Conservation (phyloP, 2,113 vertebrate genomes). For the Panthera leo region DNA sequence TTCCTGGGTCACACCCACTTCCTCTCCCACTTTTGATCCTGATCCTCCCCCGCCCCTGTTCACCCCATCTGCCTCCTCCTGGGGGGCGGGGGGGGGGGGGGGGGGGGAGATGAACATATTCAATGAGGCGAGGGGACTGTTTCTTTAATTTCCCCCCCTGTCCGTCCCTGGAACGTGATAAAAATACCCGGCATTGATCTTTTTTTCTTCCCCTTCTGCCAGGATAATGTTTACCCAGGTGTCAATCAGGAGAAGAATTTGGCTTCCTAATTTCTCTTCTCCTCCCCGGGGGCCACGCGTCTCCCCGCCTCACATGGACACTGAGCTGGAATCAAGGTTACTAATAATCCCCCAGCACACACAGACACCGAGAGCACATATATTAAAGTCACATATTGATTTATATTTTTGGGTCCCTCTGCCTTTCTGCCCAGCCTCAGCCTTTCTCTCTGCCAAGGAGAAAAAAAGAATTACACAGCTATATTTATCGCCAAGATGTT, state of each 20-base stretch:
- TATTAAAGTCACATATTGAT: constrained; percentile 83
- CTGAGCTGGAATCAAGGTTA: constrained; percentile 79
- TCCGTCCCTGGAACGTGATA: constrained; percentile 74
- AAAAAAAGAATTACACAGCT: constrained; percentile 76
- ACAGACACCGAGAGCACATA: constrained; percentile 76
- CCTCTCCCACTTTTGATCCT: rapidly evolving
- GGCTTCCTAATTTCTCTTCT: constrained; percentile 80
- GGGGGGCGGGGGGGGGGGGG: background rate
- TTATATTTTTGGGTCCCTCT: constrained; percentile 78
- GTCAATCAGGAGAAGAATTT: constrained; percentile 82
- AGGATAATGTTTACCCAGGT: constrained; percentile 80
- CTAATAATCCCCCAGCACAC: constrained; percentile 79
- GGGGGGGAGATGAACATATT: background rate
- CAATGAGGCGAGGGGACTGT: constrained; percentile 8
- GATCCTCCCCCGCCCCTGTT: background rate
- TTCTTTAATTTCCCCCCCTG: constrained; percentile 60
- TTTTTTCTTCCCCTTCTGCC: constrained; percentile 70
- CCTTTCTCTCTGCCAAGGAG: constrained; percentile 77
- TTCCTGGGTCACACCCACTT: background rate
- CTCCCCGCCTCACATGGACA: constrained; percentile 65
- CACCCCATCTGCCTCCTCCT: background rate
- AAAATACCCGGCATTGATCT: constrained; percentile 79
- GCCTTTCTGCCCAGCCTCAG: constrained; percentile 72
- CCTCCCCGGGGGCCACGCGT: constrained; percentile 68
- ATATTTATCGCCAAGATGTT: constrained; percentile 75